Evolutionary conservation across 2,888 invertebrate species (phyloP), one percentile per base, ranked within the genome.

Genomic region (Meiosimyza platycephala): DNA sequence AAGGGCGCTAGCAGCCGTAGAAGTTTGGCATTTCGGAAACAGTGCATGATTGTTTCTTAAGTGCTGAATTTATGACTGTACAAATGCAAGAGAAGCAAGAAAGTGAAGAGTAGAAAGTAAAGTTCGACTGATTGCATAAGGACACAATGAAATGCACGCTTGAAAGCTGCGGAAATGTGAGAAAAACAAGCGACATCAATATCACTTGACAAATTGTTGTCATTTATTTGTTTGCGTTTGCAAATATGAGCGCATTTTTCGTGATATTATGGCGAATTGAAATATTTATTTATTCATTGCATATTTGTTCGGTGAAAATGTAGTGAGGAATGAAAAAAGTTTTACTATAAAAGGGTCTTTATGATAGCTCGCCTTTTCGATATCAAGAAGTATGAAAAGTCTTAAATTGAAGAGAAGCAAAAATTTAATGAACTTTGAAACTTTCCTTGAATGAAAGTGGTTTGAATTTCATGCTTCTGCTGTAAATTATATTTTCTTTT

Each of bases 181-280:
- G 59, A 3, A 62, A 54, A 33, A 51, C 47, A 63, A 22, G 52
- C 54, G 62, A 54, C 70, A 70, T 80, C 81, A 82, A 81, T 81
- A 82, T 79, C 40, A 78, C 78, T 80, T 85, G 83, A 85, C 83
- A 85, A 83, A 83, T 84, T 82, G 79, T 79, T 82, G 68, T 68
- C 54, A 74, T 72, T 71, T 55, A 62, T 60, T 50, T 48, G 51
- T 9, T 48, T 47, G 22, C 16, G 60, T 18, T 50, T 64, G 18
- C 1, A 50, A 28, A 22, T 15, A 51, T 50, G 50, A 50, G 6
- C 22, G 22, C 51, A 16, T 51, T 40, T 11, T 6, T 60, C 40
- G 40, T 40, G 40, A 9, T 9, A 40, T 40, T 40, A 9, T 9
- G 9, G 6, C 9, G 9, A 40, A 40, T 7, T 40, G 40, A 40